Percentiles rank a stretch among this genome's conserved stretches.
These are phyloP conservation scores for Borostomias antarcticus DNA, from an alignment of 2,797 vertebrate genomes.

Conservation along the genomic window DNA sequence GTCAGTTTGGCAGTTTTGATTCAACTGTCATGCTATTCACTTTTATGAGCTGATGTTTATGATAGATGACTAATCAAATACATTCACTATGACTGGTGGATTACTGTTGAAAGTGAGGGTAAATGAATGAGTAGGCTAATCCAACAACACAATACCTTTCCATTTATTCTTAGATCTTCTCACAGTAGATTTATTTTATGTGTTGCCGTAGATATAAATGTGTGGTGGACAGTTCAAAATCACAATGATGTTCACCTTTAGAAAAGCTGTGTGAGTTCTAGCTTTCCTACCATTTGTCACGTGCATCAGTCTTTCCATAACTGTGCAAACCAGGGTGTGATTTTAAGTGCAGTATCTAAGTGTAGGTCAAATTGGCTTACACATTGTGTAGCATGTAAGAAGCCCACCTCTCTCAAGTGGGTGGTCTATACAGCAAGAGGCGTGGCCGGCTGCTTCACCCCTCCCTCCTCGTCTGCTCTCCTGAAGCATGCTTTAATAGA, in stretches of 20 bases:
- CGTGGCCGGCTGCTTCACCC: constrained; percentile 62
- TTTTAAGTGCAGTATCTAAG: background rate
- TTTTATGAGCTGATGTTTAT: constrained; percentile 55
- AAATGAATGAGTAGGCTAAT: constrained; percentile 29
- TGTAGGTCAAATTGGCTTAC: background rate
- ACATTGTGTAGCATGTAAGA: constrained; percentile 43
- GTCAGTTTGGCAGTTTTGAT: constrained; percentile 37
- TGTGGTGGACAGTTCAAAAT: background rate
- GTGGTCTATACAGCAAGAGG: constrained; percentile 70
- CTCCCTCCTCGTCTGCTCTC: constrained; percentile 61
- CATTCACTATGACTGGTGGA: constrained; percentile 45
- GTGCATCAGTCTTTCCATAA: too few relatives aligned
- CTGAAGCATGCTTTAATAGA: constrained; percentile 79
- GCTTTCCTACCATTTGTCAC: background rate
- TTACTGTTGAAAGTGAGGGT: constrained; percentile 32
- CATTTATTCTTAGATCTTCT: constrained; percentile 30
- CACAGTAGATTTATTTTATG: background rate
- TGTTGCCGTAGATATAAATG: background rate
- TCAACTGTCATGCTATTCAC: constrained; percentile 41
- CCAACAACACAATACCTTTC: constrained; percentile 26
- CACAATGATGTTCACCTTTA: background rate
- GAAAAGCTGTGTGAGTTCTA: background rate
- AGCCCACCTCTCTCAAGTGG: constrained; percentile 62
- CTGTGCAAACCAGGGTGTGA: background rate
- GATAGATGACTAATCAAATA: constrained; percentile 55